Evolutionary conservation across 2,797 vertebrate genomes (phyloP).

Genomic region (Squalus acanthias): DNA sequence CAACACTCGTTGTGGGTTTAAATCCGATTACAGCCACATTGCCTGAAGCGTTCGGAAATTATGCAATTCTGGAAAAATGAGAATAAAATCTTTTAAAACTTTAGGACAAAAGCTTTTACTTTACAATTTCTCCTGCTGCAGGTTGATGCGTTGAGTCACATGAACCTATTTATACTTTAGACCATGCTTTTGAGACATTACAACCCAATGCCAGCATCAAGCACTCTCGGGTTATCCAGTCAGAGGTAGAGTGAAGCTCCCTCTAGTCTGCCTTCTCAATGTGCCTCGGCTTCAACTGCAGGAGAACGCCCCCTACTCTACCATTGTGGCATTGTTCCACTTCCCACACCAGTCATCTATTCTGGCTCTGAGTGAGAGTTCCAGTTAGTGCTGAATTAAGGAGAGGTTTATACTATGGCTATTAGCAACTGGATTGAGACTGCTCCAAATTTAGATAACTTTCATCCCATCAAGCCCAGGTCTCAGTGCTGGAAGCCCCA

Average conservation of each 20-base stretch:
- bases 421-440: neutral
- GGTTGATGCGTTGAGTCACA: neutral
- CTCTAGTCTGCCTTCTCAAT: neutral
- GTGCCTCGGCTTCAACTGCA: neutral
- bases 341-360: neutral
- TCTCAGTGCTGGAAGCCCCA: neutral
- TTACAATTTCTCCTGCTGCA: neutral
- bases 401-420: neutral
- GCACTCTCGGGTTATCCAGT: neutral
- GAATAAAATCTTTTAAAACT: neutral
- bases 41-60: neutral
- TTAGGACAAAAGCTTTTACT: neutral
- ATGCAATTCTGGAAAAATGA: neutral
- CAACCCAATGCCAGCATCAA: neutral
- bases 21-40: constrained; percentile 7
- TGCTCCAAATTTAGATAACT: neutral
- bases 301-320: neutral
- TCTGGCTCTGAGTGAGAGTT: neutral
- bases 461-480: neutral
- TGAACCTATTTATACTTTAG: neutral
- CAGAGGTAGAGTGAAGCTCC: neutral
- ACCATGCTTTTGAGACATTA: neutral
- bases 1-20: neutral
- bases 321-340: neutral
- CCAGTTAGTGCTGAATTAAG: neutral